Evolutionary conservation across 1,140 invertebrate genomes (phyloP).

Genomic region (Cherax quadricarinatus): DNA sequence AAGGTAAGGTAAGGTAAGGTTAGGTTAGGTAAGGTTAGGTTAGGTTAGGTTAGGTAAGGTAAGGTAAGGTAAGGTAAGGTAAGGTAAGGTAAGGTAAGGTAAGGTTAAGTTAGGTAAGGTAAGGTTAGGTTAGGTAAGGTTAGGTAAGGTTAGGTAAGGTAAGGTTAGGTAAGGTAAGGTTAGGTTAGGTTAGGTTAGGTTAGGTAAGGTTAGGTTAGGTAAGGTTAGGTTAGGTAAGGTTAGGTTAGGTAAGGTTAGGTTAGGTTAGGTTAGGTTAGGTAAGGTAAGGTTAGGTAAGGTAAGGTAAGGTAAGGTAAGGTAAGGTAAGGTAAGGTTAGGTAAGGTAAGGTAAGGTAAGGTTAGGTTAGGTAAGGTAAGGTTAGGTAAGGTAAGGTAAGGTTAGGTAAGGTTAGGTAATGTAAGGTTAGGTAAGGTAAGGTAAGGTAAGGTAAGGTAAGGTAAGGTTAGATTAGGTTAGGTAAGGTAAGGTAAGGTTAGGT

Average conservation of each 20-base stretch:
- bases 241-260: neutral
- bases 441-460: neutral
- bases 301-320: neutral
- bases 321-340: neutral
- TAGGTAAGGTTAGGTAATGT: neutral
- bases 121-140: neutral
- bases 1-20: neutral
- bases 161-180: neutral
- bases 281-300: neutral
- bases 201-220: neutral
- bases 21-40: neutral
- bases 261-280: neutral
- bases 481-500: neutral
- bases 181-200: too few species aligned
- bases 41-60: neutral
- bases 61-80: slow-evolving; percentile 1
- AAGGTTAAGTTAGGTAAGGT: neutral
- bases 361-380: neutral
- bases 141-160: neutral
- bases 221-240: neutral
- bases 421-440: neutral
- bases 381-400: neutral
- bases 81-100: neutral
- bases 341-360: neutral
- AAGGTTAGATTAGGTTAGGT: neutral